Evolutionary conservation across 2,113 vertebrate species (phyloP).

Genomic region (Leucopternis melanops): DNA sequence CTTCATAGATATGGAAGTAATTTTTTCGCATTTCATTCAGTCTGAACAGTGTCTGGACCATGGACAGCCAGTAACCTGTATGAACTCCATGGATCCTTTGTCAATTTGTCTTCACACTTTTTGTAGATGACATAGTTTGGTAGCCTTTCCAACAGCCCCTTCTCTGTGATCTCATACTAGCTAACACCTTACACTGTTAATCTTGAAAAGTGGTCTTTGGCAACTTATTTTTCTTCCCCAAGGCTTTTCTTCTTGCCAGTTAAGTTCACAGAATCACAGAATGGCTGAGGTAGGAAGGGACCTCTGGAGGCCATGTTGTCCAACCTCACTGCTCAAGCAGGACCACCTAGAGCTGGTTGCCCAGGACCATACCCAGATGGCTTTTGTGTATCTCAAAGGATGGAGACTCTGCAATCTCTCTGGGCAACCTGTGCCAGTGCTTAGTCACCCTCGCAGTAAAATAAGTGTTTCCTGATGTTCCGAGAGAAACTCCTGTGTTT

Average conservation of each 20-base stretch:
- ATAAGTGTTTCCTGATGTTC: not conserved
- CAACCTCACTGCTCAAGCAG: not conserved
- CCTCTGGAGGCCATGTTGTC: not conserved
- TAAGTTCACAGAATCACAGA: not conserved
- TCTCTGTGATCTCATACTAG: not conserved
- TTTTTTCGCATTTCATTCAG: not conserved
- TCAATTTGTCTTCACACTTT: not conserved
- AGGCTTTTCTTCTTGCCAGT: not conserved
- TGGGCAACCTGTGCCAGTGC: not conserved
- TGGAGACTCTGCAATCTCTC: not conserved
- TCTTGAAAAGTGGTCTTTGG: not conserved
- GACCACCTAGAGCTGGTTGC: not conserved
- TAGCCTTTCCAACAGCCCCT: not conserved
- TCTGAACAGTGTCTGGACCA: not conserved
- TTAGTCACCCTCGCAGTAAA: not conserved
- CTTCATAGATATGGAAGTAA: not conserved
- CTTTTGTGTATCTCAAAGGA: not conserved
- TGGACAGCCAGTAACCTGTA: not conserved
- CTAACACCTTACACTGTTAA: not conserved
- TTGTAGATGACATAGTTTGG: not conserved
- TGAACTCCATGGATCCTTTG: not conserved
- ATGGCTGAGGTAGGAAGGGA: not conserved
- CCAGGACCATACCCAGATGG: not conserved
- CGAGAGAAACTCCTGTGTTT: not conserved
- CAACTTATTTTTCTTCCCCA: not conserved